A percentile compares a stretch with the other conserved stretches of the same genome.
Conservation (phyloP, 2,797 vertebrate species). For the Erethizon dorsatum region DNA sequence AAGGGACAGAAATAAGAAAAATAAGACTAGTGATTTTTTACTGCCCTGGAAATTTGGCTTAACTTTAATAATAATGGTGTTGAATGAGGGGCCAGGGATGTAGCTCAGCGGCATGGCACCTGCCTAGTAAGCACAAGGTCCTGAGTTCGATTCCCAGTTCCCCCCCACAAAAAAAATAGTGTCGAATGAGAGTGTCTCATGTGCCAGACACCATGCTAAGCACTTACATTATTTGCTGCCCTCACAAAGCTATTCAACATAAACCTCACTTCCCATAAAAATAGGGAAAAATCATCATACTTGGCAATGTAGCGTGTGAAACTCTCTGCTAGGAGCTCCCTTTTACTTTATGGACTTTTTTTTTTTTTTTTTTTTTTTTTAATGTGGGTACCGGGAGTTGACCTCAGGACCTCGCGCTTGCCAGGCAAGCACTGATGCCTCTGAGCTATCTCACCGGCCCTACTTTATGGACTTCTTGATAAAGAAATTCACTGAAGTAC, state of each 20-base stretch:
- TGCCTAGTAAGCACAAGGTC: too few species aligned
- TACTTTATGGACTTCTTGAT: conserved; percentile 42
- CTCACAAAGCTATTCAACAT: conserved; percentile 38
- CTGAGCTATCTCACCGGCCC: too few species aligned
- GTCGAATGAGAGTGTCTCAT: conserved; percentile 21
- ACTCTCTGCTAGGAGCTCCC: background rate
- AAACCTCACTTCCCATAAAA: conserved; percentile 31
- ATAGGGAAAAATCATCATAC: conserved; percentile 17
- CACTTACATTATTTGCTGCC: conserved; percentile 13
- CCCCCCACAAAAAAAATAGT: background rate
- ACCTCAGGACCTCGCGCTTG: too few species aligned
- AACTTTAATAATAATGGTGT: conserved; percentile 31
- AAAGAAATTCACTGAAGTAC: conserved; percentile 28
- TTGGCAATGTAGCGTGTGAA: background rate
- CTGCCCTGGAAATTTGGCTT: conserved; percentile 47
- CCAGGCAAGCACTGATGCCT: too few species aligned
- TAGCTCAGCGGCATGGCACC: too few species aligned
- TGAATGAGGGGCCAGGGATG: background rate
- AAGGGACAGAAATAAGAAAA: conserved; percentile 48
- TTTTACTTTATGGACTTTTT: conserved; percentile 24
- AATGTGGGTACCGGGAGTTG: too few species aligned
- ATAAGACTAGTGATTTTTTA: background rate
- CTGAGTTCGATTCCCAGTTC: too few species aligned
- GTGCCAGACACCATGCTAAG: background rate
- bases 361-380: too few species aligned